Evolutionary conservation across 2,113 vertebrate species (phyloP).

Genomic region (Clarias magur): DNA sequence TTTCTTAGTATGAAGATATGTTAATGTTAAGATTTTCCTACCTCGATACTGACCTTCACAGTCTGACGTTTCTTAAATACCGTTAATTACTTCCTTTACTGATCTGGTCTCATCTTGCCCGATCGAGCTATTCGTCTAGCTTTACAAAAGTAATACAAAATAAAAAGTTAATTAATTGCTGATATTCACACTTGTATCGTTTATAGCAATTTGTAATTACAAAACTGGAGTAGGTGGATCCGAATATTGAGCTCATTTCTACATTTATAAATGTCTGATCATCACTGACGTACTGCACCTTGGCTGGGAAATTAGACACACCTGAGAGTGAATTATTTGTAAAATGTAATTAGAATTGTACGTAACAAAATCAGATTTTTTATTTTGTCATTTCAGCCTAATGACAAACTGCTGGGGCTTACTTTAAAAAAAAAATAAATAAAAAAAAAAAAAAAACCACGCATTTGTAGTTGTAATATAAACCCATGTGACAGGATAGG

Average conservation of each 20-base stretch:
- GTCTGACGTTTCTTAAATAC: no score
- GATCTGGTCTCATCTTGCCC: no score
- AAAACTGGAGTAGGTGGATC: neutral
- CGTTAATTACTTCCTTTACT: no score
- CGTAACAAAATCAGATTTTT: no score
- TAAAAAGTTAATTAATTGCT: neutral
- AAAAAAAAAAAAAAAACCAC: neutral
- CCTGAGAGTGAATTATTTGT: no score
- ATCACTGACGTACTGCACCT: neutral
- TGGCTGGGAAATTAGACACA: neutral
- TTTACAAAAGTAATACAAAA: neutral
- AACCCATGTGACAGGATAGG: neutral
- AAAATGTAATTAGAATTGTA: no score
- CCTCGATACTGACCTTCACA: no score
- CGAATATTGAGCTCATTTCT: neutral
- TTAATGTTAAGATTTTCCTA: no score
- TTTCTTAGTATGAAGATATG: no score
- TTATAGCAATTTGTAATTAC: neutral
- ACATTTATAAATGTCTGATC: neutral
- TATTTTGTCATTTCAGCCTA: no score
- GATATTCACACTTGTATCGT: neutral
- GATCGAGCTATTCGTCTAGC: no score
- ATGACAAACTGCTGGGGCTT: neutral
- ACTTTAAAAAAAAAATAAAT: no score
- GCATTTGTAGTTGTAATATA: neutral